phyloP scores from a whole-genome alignment of 1,140 invertebrate genomes.

The Drosophila sechellia region DNA sequence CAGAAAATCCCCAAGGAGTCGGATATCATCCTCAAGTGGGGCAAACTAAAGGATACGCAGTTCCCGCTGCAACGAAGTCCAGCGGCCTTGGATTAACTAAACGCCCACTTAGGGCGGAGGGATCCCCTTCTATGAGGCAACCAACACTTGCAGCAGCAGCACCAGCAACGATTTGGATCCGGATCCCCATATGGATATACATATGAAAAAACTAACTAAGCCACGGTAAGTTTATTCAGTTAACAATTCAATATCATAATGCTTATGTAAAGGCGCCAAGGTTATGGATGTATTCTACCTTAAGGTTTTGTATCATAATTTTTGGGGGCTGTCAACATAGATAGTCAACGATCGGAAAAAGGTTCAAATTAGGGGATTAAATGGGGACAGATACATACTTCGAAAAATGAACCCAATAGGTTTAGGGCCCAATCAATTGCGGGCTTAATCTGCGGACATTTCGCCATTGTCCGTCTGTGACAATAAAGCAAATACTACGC shows the following conservation, averaged over 20 bases:
- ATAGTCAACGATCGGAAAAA: background rate
- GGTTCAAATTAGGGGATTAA: background rate
- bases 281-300: too few species aligned
- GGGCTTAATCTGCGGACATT: constrained; percentile 16
- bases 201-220: constrained; percentile 78
- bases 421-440: background rate
- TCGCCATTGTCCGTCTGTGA: background rate
- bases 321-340: background rate
- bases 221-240: constrained; percentile 54
- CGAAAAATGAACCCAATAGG: background rate
- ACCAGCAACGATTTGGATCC: constrained; percentile 36
- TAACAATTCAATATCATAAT: background rate
- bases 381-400: background rate
- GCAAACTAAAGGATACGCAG: constrained; percentile 9
- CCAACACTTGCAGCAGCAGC: constrained; percentile 17
- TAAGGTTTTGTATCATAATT: background rate
- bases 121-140: constrained; percentile 40
- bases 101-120: constrained; percentile 49
- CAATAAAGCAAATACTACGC: constrained; percentile 29
- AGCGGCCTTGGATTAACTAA: constrained; percentile 27
- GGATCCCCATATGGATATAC: constrained; percentile 70
- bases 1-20: constrained; percentile 3
- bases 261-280: too few species aligned
- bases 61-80: constrained; percentile 12
- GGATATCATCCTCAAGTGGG: constrained; percentile 14